Base-by-base conservation (phyloP, 2,797 vertebrate species). In the Meriones psammophilus region DNA sequence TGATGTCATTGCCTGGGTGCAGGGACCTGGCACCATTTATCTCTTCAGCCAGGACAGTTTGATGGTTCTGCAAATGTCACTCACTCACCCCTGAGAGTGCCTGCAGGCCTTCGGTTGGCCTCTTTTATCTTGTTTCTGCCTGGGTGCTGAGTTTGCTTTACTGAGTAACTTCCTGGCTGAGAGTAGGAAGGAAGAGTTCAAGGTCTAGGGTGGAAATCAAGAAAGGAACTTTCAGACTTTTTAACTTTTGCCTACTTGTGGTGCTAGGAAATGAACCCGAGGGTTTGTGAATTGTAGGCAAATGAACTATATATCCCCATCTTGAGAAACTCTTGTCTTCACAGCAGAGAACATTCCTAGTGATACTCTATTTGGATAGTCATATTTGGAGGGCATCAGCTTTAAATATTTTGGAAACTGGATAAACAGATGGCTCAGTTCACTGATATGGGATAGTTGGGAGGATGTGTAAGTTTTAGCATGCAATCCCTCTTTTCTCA, bases 121-220 rank as follows among this genome's bases (percentile, higher is more conserved):
- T 14, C 56, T 58, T 71, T 60, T 33, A 12, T 62, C 42, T 20
- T 18, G 33, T 78, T 60, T 56, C 17, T 92, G 73, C 74, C 24
- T 58, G 46, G 15, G n/a, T 85, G 73, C n/a, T 71, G n/a, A 91
- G 86, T 87, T 88, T 92, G 80, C 60, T 90, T 87, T 92, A 56
- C 36, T 84, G 79, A 86, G 71, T 92, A 77, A 83, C 88, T 95
- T 96, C 79, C 74, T 89, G 80, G 42, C 64, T 78, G 58, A 73
- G 62, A 95, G n/a, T 46, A 26, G 69, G 80, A 76, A 88, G 58
- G 69, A 92, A 83, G 58, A 92, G 62, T 80, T 69, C 56, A 69
- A 33, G n/a, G 77, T 62, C 33, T 22, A n/a, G 66, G 33, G 97
- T 90, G 84, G 60, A 94, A 94, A 77, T 88, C 46, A 97, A 96